phyloP scores from a whole-genome alignment of 2,797 vertebrate species.

The Platyrinchus mystaceus region DNA sequence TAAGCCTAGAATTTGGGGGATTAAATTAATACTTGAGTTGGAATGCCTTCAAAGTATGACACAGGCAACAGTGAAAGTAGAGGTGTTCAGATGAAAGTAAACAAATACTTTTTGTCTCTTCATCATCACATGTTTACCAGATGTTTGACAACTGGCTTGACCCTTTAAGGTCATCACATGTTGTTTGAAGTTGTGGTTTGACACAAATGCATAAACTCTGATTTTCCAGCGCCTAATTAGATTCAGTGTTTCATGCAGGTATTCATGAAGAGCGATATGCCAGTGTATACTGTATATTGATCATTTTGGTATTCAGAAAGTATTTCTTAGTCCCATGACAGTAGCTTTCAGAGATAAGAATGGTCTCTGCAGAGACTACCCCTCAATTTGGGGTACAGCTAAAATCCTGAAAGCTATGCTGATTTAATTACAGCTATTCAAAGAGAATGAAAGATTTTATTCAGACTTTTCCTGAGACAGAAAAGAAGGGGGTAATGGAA shows the following conservation, averaged over 20 bases:
- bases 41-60: neutral
- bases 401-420: neutral
- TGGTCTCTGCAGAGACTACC: neutral
- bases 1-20: neutral
- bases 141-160: neutral
- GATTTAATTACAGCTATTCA: conserved; percentile 25
- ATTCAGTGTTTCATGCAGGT: neutral
- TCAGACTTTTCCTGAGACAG: neutral
- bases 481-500: conserved; percentile 6
- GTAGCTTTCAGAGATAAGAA: neutral
- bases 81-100: neutral
- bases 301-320: neutral
- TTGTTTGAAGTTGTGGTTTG: conserved; percentile 25
- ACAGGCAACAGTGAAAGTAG: neutral
- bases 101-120: neutral
- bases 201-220: neutral
- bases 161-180: conserved; percentile 13
- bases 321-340: neutral
- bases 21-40: neutral
- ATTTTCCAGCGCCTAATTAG: neutral
- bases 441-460: conserved; percentile 21
- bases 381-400: neutral
- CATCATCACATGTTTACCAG: neutral
- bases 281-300: neutral
- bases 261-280: neutral